Evolutionary conservation across 2,888 invertebrate species (phyloP).

Genomic region (Neoscelio sp.): DNA sequence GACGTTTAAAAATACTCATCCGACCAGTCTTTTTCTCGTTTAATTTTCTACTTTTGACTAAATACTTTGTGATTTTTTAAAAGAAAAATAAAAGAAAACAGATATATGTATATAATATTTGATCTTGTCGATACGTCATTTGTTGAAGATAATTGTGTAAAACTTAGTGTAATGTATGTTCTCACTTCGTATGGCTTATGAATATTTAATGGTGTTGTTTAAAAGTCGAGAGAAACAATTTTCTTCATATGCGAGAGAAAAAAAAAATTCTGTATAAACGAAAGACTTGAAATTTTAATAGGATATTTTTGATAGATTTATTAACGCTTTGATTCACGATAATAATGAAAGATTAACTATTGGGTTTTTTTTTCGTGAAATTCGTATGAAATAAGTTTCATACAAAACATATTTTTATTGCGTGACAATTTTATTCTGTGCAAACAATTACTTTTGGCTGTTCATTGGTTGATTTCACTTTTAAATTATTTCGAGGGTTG

Average conservation of each 20-base stretch:
- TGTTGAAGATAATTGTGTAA: constrained; percentile 30
- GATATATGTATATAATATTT: constrained; percentile 28
- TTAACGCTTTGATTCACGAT: constrained; percentile 5
- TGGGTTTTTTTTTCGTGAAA: background rate
- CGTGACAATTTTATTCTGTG: constrained; percentile 3
- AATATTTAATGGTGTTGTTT: constrained; percentile 19
- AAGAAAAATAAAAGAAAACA: constrained; percentile 2
- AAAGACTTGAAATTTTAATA: constrained; percentile 10
- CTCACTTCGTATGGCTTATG: constrained; percentile 9
- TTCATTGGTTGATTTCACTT: constrained; percentile 14
- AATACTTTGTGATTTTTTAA: constrained; percentile 1
- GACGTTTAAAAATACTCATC: no score
- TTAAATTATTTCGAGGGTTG: background rate
- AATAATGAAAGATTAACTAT: constrained; percentile 4
- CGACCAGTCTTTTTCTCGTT: no score
- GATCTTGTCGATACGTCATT: constrained; percentile 20
- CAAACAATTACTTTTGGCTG: constrained; percentile 1
- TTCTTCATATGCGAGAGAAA: background rate
- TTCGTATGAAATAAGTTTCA: background rate
- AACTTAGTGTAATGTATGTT: constrained; percentile 15
- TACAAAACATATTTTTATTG: constrained; percentile 22
- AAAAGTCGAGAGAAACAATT: background rate
- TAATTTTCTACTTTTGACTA: background rate
- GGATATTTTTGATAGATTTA: constrained; percentile 28
- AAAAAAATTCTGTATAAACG: constrained; percentile 6